These are phyloP conservation scores for Perca flavescens DNA, from an alignment of 2,113 vertebrate species.

Conservation along the genomic window DNA sequence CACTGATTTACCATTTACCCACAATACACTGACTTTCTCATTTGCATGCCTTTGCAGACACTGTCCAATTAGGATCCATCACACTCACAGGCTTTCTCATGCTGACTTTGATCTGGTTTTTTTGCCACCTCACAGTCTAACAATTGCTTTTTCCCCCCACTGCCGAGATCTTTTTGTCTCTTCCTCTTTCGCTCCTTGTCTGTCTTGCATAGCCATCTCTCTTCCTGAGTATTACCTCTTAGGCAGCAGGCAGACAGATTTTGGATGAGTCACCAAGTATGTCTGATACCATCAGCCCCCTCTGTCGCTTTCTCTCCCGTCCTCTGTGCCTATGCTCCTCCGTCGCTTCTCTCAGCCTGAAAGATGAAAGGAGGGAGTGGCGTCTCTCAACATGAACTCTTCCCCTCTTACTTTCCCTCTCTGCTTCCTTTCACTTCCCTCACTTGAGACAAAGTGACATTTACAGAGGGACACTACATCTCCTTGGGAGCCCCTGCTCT, in stretches of 20 bases:
- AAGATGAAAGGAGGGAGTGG: conserved; percentile 70
- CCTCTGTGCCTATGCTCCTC: conserved; percentile 18
- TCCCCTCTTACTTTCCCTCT: conserved; percentile 41
- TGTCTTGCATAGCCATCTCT: conserved; percentile 57
- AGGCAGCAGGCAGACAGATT: conserved; percentile 65
- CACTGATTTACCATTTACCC: conserved; percentile 69
- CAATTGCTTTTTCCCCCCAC: conserved; percentile 36
- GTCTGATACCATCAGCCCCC: conserved; percentile 63
- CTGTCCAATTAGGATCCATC: conserved; percentile 80
- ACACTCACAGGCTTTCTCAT: conserved; percentile 54
- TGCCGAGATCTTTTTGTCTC: conserved; percentile 61
- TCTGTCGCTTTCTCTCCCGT: conserved; percentile 9
- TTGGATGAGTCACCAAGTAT: conserved; percentile 74
- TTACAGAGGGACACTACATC: conserved; percentile 63
- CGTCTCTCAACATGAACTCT: conserved; percentile 62
- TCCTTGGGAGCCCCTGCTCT: conserved; percentile 56
- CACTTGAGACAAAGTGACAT: conserved; percentile 77
- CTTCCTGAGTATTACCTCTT: conserved; percentile 64
- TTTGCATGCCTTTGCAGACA: conserved; percentile 73
- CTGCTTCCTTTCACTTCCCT: conserved; percentile 35
- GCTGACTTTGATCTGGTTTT: conserved; percentile 60
- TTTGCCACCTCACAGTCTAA: conserved; percentile 41
- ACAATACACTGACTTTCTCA: conserved; percentile 70
- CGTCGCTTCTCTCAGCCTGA: conserved; percentile 51
- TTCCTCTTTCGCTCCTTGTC: conserved; percentile 24